These are phyloP conservation scores for Ormyrus nitidulus DNA, from an alignment of 2,888 invertebrate genomes.

Conservation along the genomic window DNA sequence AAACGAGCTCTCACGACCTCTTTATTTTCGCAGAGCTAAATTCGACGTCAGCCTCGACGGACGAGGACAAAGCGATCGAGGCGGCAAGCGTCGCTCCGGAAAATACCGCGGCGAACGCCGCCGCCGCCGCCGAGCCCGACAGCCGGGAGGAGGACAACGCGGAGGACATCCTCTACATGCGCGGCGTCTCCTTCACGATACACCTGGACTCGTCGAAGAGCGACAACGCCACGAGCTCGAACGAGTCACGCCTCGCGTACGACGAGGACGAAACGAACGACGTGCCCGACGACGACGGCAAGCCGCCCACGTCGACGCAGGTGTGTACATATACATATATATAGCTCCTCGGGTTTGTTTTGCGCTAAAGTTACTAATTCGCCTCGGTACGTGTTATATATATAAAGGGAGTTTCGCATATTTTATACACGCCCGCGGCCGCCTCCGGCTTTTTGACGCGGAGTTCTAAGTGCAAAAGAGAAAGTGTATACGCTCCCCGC, in stretches of 20 bases:
- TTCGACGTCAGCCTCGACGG: constrained; percentile 80
- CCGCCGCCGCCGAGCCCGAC: constrained; percentile 80
- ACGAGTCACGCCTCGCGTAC: constrained; percentile 40
- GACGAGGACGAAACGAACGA: constrained; percentile 48
- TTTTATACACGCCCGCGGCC: too few relatives aligned
- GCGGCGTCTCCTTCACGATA: constrained; percentile 71
- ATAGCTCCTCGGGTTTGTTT: background rate
- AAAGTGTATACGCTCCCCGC: background rate
- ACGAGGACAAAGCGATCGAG: constrained; percentile 72
- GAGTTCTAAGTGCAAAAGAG: background rate
- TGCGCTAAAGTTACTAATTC: background rate
- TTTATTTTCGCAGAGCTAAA: constrained; percentile 81
- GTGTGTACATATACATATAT: background rate
- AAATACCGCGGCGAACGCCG: too few relatives aligned
- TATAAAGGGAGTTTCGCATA: too few relatives aligned
- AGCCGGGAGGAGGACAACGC: constrained; percentile 75
- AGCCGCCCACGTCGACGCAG: constrained; percentile 26
- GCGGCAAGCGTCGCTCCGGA: constrained; percentile 77
- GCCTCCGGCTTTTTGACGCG: too few relatives aligned
- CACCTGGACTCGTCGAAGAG: constrained; percentile 65
- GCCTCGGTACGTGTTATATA: too few relatives aligned
- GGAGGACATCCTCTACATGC: constrained; percentile 76
- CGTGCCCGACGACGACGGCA: constrained; percentile 25
- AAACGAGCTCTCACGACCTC: background rate
- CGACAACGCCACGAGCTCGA: background rate